phyloP scores from a whole-genome alignment of 1,140 invertebrate genomes.

The Neoseiulus cucumeris region DNA sequence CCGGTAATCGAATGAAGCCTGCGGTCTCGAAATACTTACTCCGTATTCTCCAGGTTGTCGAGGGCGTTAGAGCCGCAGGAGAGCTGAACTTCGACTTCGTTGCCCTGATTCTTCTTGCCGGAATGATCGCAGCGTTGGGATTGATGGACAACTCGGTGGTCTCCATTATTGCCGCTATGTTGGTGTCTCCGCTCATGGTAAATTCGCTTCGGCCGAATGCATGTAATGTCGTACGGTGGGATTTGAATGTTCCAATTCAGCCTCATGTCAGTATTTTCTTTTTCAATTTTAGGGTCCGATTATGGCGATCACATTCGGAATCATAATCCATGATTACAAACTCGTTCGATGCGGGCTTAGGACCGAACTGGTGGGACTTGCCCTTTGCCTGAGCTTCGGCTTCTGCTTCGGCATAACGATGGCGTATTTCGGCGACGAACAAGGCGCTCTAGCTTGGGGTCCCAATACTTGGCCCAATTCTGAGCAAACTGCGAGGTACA shows the following conservation, averaged over 20 bases:
- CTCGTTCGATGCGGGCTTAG: conserved; percentile 43
- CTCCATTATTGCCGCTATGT: conserved; percentile 62
- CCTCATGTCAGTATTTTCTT: conserved; percentile 1
- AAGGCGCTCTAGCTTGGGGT: neutral
- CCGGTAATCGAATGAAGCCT: neutral
- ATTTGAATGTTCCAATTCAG: conserved; percentile 1
- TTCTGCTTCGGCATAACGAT: conserved; percentile 20
- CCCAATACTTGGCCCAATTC: conserved; percentile 16
- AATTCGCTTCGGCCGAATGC: conserved; percentile 16
- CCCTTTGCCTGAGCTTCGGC: conserved; percentile 43
- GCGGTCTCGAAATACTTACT: neutral
- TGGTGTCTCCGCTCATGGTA: conserved; percentile 66
- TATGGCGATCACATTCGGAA: conserved; percentile 61
- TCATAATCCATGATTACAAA: conserved; percentile 47
- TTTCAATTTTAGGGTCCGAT: conserved; percentile 42
- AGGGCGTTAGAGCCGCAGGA: conserved; percentile 50
- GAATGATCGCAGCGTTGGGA: conserved; percentile 47
- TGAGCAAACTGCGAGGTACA: conserved; percentile 13
- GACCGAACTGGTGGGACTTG: conserved; percentile 45
- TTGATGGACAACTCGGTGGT: conserved; percentile 57
- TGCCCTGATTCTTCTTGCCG: conserved; percentile 50
- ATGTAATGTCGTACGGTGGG: neutral
- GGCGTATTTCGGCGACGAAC: conserved; percentile 6
- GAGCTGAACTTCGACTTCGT: conserved; percentile 61
- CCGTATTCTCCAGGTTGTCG: conserved; percentile 42